Conservation (phyloP, 2,888 invertebrate species). For the Herminia tarsipennalis region DNA sequence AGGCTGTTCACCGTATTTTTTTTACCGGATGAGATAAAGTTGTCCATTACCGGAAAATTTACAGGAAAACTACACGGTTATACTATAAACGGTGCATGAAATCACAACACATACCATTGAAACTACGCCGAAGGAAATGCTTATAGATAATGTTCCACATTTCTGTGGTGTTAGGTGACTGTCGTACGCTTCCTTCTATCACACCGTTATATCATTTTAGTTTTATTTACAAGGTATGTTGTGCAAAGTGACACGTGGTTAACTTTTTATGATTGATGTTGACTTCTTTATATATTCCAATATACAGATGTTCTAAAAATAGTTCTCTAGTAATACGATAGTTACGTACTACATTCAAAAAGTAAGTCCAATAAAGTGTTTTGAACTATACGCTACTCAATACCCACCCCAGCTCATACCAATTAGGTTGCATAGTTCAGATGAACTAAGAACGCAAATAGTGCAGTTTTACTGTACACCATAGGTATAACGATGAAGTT, state of each 20-base stretch:
- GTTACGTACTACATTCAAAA: too few relatives aligned
- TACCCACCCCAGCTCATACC: too few relatives aligned
- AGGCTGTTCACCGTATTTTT: too few relatives aligned
- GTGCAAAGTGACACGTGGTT: not conserved
- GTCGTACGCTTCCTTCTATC: constrained; percentile 12
- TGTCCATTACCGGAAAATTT: not conserved
- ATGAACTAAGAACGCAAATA: not conserved
- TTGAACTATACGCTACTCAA: too few relatives aligned
- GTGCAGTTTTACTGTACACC: not conserved
- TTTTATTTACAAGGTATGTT: constrained; percentile 4
- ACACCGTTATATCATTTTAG: constrained; percentile 24
- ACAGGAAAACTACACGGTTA: not conserved
- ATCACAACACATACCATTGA: not conserved
- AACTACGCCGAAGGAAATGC: constrained; percentile 22
- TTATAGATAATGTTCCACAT: constrained; percentile 32
- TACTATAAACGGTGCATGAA: not conserved
- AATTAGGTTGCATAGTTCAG: too few relatives aligned
- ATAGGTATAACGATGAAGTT: too few relatives aligned
- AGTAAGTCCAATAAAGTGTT: too few relatives aligned
- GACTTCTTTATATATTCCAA: constrained; percentile 2
- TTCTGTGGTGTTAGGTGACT: constrained; percentile 29
- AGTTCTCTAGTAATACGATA: too few relatives aligned
- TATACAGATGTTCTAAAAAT: too few relatives aligned
- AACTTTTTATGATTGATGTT: not conserved
- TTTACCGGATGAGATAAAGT: not conserved